A percentile compares a stretch with the other conserved stretches of the same genome.
phyloP scores from a whole-genome alignment of 1,140 invertebrate genomes.

The Orius laevigatus region DNA sequence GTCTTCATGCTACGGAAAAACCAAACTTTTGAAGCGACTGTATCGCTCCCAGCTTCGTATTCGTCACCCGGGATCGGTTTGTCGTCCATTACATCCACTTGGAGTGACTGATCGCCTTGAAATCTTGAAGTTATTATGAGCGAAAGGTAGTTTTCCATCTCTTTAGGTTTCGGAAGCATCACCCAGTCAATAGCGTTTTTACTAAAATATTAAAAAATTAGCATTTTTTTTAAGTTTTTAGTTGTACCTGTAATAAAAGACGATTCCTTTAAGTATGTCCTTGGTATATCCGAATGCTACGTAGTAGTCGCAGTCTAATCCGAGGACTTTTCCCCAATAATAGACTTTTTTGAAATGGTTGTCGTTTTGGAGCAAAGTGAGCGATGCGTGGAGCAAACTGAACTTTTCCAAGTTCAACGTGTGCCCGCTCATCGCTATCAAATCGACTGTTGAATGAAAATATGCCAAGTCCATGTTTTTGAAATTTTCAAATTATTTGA shows the following conservation, averaged over 20 bases:
- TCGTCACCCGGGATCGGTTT: slow-evolving; percentile 5
- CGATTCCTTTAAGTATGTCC: slow-evolving; percentile 42
- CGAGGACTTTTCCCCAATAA: slow-evolving; percentile 57
- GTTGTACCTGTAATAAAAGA: slow-evolving; percentile 46
- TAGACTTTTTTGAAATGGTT: slow-evolving; percentile 55
- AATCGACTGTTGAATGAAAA: neutral
- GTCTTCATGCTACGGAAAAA: neutral
- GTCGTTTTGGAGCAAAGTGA: slow-evolving; percentile 50
- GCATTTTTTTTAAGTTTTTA: slow-evolving; percentile 2
- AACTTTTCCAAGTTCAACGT: slow-evolving; percentile 10
- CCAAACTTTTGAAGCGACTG: neutral
- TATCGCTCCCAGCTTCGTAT: neutral
- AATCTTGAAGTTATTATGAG: slow-evolving; percentile 33
- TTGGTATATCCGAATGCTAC: slow-evolving; percentile 51
- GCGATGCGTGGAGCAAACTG: slow-evolving; percentile 26
- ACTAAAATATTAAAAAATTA: slow-evolving; percentile 28
- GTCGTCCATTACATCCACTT: slow-evolving; percentile 29
- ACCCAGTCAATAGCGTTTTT: slow-evolving; percentile 49
- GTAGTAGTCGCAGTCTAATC: slow-evolving; percentile 48
- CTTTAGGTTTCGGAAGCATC: slow-evolving; percentile 40
- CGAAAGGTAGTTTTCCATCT: slow-evolving; percentile 38
- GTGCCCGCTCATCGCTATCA: slow-evolving; percentile 1
- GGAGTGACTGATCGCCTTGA: slow-evolving; percentile 36
- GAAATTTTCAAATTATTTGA: no score
- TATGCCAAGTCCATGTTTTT: slow-evolving; percentile 23